phyloP scores from a whole-genome alignment of 2,113 vertebrate species.

The Phyllostomus hastatus region DNA sequence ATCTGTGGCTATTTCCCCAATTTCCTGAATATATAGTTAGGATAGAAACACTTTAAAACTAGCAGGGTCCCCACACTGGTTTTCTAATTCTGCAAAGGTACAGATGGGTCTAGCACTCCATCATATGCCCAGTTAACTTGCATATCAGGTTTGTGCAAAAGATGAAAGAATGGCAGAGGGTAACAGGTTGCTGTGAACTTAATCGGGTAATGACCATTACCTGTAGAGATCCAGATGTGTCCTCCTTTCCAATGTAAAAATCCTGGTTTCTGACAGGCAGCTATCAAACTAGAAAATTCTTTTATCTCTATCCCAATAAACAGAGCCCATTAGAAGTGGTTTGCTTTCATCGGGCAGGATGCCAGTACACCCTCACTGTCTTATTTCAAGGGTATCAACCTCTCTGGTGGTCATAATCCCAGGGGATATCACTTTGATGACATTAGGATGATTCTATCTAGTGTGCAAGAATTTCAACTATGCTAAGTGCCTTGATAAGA shows the following conservation, averaged over 20 bases:
- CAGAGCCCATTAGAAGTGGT: background rate
- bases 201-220: background rate
- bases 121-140: background rate
- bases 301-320: background rate
- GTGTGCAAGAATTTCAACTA: background rate
- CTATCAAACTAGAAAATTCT: background rate
- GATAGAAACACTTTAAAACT: background rate
- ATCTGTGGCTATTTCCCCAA: background rate
- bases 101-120: background rate
- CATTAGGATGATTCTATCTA: background rate
- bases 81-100: background rate
- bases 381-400: constrained; percentile 1
- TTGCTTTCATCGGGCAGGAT: background rate
- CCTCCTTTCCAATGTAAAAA: background rate
- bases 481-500: background rate
- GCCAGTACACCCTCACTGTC: background rate
- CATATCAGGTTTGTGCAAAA: background rate
- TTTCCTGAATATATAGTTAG: background rate
- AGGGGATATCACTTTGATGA: background rate
- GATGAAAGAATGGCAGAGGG: background rate
- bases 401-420: background rate
- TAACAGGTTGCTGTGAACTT: background rate
- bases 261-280: background rate
- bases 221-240: background rate
- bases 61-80: background rate